Conservation (phyloP, 2,888 invertebrate species). For the Panopea generosa region DNA sequence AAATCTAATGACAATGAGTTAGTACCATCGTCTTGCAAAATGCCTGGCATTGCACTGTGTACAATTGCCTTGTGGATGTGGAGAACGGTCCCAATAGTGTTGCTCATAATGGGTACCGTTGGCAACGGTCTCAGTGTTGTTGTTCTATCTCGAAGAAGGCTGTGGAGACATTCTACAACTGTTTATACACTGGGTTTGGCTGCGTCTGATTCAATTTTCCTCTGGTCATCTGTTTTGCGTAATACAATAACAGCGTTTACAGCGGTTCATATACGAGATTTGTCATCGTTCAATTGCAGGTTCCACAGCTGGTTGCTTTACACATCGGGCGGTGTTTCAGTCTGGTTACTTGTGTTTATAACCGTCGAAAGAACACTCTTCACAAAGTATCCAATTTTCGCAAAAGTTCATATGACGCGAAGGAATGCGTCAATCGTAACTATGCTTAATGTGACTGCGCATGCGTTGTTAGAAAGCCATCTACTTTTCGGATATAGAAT, state of each 20-base stretch:
- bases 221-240: conserved; percentile 24
- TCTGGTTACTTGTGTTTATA: conserved; percentile 15
- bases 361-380: conserved; percentile 25
- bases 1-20: too few species aligned
- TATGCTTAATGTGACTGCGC: too few species aligned
- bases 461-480: too few species aligned
- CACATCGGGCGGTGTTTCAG: conserved; percentile 12
- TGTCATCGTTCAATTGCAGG: conserved; percentile 11
- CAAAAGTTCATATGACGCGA: conserved; percentile 11
- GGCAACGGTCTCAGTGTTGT: conserved; percentile 27
- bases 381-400: conserved; percentile 9
- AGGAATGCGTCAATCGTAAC: conserved; percentile 13
- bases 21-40: too few species aligned
- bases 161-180: conserved; percentile 26
- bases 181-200: conserved; percentile 21
- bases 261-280: neutral
- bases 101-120: conserved; percentile 20
- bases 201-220: conserved; percentile 12
- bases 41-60: too few species aligned
- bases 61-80: conserved; percentile 27
- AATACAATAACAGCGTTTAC: neutral
- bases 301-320: conserved; percentile 6
- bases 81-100: conserved; percentile 5
- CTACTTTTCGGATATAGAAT: too few species aligned
- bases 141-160: conserved; percentile 8